Base-by-base conservation (phyloP, 2,888 invertebrate species). In the Rambutsinella grinnellia region DNA sequence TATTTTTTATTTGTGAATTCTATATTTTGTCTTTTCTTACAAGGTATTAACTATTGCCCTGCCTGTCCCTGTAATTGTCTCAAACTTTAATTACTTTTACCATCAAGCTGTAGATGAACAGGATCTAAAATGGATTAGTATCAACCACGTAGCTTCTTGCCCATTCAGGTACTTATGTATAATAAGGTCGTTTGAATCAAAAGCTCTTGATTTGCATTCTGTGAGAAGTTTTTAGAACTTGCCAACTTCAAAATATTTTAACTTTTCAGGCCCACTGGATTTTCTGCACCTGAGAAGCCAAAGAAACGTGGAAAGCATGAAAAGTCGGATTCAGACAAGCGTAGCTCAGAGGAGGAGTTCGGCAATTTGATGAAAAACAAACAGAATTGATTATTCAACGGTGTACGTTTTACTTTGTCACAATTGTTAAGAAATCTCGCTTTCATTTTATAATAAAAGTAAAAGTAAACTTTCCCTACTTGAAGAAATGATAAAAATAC, bases 11-110 rank as follows among this genome's bases (percentile, higher is more conserved):
- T 21, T 24, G 15, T 54, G 8, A 17, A 17, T 65, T 19, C 23
- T 23, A 23, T 24, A 23, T 26, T 26, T 26, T 23, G 24, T 13
- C 23, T 5, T 51, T 58, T 27, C 8, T 36, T 23, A 65, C 10
- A 65, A 70, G 70, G 72, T 78, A 5, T 23, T 78, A n/a, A 74
- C 78, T 2, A 78, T 74, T 17, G 74, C 78, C n/a, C 65, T 78
- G 21, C 78, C 78, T 15, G 78, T 78, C 2, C 78, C 78, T 26
- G 78, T 78, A n/a, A 78, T 78, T 26, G 78, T 78, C 0, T 68
- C 77, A 5, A 79, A 79, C 46, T 79, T 79, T 27, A 77, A 74
- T 27, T 77, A 65, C 46, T 79, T 79, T 54, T 79, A 74, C 47
- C 76, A 72, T 21, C 79, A 77, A 57, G 53, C 77, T 15, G 53